A percentile compares a stretch with the other conserved stretches of the same genome.
Conservation (phyloP, 1,140 invertebrate genomes). For the Octopus sinensis region DNA sequence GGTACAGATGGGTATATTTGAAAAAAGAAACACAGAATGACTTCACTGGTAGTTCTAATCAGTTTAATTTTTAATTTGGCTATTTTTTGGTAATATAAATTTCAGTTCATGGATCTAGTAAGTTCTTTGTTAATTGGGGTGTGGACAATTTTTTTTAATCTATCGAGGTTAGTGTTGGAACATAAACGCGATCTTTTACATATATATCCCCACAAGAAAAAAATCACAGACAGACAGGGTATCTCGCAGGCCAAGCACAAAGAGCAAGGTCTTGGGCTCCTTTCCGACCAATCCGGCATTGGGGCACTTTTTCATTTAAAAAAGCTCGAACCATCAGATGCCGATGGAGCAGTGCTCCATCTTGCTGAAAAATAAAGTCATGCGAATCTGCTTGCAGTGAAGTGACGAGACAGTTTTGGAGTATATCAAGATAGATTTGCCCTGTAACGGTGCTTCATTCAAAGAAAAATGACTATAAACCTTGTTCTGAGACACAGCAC, state of each 20-base stretch:
- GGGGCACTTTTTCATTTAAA: not conserved
- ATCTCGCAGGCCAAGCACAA: not conserved
- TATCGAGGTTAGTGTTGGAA: no score
- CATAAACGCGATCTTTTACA: no score
- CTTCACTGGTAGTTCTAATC: no score
- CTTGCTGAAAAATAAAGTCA: not conserved
- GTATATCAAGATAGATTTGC: not conserved
- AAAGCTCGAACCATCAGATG: not conserved
- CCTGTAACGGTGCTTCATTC: not conserved
- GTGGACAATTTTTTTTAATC: no score
- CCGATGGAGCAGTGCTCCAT: not conserved
- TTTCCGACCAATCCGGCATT: not conserved
- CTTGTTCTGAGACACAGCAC: conserved; percentile 2
- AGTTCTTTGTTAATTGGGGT: no score
- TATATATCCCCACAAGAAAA: no score
- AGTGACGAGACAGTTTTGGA: not conserved
- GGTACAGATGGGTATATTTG: no score
- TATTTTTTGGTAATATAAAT: no score
- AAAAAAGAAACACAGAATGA: no score
- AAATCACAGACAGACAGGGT: no score
- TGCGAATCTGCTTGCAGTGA: not conserved
- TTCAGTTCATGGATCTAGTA: no score
- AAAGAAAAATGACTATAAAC: not conserved
- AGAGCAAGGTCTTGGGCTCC: not conserved
- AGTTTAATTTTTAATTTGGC: no score